Percentiles rank a stretch among this genome's conserved stretches.
phyloP scores from a whole-genome alignment of 2,888 invertebrate species.

The Leucophenga montana region DNA sequence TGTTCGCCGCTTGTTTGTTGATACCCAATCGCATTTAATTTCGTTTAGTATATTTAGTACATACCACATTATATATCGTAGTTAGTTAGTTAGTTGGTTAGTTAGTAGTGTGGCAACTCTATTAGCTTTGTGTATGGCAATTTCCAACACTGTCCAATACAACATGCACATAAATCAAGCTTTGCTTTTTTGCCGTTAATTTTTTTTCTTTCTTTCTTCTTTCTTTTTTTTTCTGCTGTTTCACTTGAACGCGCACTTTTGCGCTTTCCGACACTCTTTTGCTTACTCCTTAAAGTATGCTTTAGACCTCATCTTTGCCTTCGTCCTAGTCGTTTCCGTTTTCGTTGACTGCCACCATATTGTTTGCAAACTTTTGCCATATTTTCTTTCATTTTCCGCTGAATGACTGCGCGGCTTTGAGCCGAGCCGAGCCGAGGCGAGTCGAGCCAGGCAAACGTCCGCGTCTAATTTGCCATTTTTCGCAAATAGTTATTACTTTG shows the following conservation, averaged over 20 bases:
- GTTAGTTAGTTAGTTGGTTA: background rate
- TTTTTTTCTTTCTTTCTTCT: background rate
- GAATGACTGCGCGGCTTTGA: too few species aligned
- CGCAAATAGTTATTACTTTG: conserved; percentile 27
- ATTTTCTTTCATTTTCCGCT: background rate
- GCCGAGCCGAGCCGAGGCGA: background rate
- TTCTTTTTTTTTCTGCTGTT: background rate
- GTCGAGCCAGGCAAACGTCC: background rate
- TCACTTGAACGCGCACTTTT: too few species aligned
- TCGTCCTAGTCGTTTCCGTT: conserved; percentile 26
- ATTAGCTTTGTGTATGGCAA: background rate
- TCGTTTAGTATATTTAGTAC: conserved; percentile 39
- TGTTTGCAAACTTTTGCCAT: conserved; percentile 29
- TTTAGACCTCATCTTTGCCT: conserved; percentile 57
- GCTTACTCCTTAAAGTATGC: conserved; percentile 38
- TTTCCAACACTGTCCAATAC: background rate
- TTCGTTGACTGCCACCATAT: conserved; percentile 42
- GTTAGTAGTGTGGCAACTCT: background rate
- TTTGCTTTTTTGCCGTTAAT: background rate
- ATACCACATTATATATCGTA: background rate
- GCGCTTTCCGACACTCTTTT: background rate
- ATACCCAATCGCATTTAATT: conserved; percentile 42
- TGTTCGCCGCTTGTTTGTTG: conserved; percentile 37
- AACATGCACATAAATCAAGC: background rate
- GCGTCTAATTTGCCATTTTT: conserved; percentile 14